A percentile compares a stretch with the other conserved stretches of the same genome.
phyloP scores from a whole-genome alignment of 2,113 vertebrate genomes.

The Clinocottus analis region DNA sequence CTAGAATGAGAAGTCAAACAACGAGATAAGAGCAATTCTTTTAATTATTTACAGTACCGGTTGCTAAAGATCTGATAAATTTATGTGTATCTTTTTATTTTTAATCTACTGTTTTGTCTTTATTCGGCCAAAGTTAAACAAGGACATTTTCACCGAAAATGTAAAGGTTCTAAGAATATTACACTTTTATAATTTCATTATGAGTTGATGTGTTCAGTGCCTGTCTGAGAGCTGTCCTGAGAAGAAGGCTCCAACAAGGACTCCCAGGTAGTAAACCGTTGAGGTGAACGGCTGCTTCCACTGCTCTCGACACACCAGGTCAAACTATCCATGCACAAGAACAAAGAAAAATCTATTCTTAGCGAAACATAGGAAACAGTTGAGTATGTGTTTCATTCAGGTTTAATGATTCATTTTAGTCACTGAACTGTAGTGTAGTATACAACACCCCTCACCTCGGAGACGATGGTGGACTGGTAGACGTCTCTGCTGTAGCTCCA shows the following conservation, averaged over 20 bases:
- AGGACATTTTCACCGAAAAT: background rate
- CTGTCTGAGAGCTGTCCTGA: constrained; percentile 93
- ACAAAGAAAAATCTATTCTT: background rate
- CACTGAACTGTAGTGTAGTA: background rate
- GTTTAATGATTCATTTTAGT: too few species aligned
- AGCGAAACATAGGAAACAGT: background rate
- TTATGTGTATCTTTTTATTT: too few species aligned
- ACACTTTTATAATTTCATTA: too few species aligned
- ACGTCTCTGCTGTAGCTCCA: constrained; percentile 79
- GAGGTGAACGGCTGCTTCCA: constrained; percentile 89
- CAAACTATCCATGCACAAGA: constrained; percentile 81
- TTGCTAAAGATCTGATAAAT: too few species aligned
- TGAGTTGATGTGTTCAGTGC: constrained; percentile 69
- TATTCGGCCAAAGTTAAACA: background rate
- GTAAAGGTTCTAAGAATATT: background rate
- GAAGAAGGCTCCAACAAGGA: constrained; percentile 87
- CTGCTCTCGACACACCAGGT: constrained; percentile 89
- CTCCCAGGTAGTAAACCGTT: constrained; percentile 88
- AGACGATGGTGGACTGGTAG: constrained; percentile 79
- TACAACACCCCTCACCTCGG: constrained; percentile 64
- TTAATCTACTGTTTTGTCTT: background rate
- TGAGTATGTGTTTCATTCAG: too few species aligned
- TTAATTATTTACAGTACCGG: background rate
- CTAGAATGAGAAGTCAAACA: constrained; percentile 58
- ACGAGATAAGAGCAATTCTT: background rate